Base-by-base conservation (phyloP, 2,888 invertebrate genomes). In the Argyresthia goedartella region DNA sequence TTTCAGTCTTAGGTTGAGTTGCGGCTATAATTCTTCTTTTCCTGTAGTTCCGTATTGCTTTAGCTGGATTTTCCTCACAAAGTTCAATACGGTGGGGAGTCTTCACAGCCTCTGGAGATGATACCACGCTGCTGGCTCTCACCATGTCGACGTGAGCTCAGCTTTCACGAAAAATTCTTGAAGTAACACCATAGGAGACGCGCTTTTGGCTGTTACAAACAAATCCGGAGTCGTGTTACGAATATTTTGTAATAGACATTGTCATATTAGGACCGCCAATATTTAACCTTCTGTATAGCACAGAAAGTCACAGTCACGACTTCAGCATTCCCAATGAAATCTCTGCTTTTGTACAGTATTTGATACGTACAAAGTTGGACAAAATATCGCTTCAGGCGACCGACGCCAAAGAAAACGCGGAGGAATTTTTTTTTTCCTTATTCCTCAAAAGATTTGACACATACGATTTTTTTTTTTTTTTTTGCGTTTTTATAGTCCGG, bases 61-160 rank as follows among this genome's bases (percentile, higher is more conserved):
- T 78, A 60, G 67, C 73, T 63, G 72, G 68, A 65, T 73, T 70
- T 57, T 81, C 73, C 58, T 87, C 87, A 56, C 85, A 87, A 56
- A 87, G 69, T 62, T 87, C 85, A 65, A 90, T 90, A 58, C 90
- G 89, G 68, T 90, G 90, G 35, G 90, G 90, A 51, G 90, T 90
- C 71, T 85, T 87, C 62, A 81, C 77, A 59, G 75, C 76, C 66
- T 87, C 87, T 61, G 76, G 81, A 56, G 71, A 62, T 55, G 76
- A 71, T 74, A 76, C 76, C 65, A 81, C 69, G 59, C 66, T 73
- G 67, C 64, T 76, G 59, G 74, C 85, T 81, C 82, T 76, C 71
- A 86, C 85, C 85, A 86, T 86, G 74, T 76, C 76, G 71, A 75
- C 69, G 71, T 71, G 65, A 72, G 76, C 65, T 69, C 71, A 65